Evolutionary conservation across 2,888 invertebrate species (phyloP).

Genomic region (Oscheius onirici): DNA sequence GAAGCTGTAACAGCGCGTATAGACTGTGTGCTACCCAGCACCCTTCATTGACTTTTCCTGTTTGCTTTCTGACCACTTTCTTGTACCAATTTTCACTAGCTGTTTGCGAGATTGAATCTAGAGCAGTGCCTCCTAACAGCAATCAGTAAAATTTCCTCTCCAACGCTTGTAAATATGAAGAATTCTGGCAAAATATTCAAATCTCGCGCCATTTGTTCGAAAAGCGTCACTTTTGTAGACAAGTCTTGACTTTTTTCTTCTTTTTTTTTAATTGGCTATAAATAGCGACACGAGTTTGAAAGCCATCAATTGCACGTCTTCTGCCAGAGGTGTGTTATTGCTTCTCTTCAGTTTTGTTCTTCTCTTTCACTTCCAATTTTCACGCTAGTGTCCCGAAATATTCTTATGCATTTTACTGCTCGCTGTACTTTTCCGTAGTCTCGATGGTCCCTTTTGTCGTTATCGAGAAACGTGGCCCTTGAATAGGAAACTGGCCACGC

Average conservation of each 20-base stretch:
- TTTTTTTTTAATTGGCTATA: too few relatives aligned
- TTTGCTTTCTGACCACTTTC: conserved; percentile 6
- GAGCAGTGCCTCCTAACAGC: neutral
- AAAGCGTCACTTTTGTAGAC: too few relatives aligned
- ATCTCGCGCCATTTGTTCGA: too few relatives aligned
- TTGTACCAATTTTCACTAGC: neutral
- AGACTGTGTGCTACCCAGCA: neutral
- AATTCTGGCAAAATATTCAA: too few relatives aligned
- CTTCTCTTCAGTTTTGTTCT: neutral
- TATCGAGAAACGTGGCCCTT: conserved; percentile 27
- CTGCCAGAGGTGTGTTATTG: too few relatives aligned
- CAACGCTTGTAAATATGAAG: too few relatives aligned
- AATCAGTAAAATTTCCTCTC: too few relatives aligned
- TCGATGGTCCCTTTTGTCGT: neutral
- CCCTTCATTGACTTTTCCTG: neutral
- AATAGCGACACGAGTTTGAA: too few relatives aligned
- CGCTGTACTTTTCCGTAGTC: neutral
- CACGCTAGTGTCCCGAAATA: neutral
- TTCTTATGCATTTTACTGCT: neutral
- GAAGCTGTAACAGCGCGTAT: conserved; percentile 12
- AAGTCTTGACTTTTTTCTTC: too few relatives aligned
- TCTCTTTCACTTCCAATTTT: neutral
- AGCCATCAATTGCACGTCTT: too few relatives aligned
- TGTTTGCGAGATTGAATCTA: neutral
- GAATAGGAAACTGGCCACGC: conserved; percentile 9